Evolutionary conservation across 1,140 invertebrate genomes (phyloP).

Genomic region (Drosophila athabasca): DNA sequence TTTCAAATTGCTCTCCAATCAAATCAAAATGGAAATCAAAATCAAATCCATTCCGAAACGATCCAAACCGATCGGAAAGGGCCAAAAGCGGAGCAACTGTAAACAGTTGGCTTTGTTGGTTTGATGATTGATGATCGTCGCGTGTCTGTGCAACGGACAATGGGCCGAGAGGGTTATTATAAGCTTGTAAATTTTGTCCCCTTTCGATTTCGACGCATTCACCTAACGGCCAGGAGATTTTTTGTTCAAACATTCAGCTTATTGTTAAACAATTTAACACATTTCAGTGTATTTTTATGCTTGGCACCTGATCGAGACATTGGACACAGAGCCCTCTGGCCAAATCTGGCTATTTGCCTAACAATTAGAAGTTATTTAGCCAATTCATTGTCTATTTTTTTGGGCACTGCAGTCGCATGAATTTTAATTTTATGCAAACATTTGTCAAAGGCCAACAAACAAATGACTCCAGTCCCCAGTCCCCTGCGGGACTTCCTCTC

Average conservation of each 20-base stretch:
- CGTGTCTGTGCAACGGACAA: conserved; percentile 45
- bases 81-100: conserved; percentile 32
- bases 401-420: conserved; percentile 59
- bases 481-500: too few relatives aligned
- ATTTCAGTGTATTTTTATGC: conserved; percentile 47
- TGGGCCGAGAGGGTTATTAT: conserved; percentile 35
- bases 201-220: conserved; percentile 71
- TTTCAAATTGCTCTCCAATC: conserved; percentile 22
- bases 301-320: conserved; percentile 29
- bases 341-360: conserved; percentile 62
- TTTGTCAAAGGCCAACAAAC: conserved; percentile 54
- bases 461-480: conserved; percentile 11
- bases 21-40: neutral
- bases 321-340: conserved; percentile 15
- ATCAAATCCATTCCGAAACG: neutral
- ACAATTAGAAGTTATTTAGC: conserved; percentile 80
- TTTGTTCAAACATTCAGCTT: conserved; percentile 51
- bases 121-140: conserved; percentile 73
- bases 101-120: conserved; percentile 39
- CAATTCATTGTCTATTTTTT: conserved; percentile 64
- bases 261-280: conserved; percentile 75
- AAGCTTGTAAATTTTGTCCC: conserved; percentile 66
- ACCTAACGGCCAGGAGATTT: conserved; percentile 40
- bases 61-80: conserved; percentile 18
- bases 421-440: conserved; percentile 77